phyloP scores from a whole-genome alignment of 2,888 invertebrate species.

The Drosophila sordidapex region DNA sequence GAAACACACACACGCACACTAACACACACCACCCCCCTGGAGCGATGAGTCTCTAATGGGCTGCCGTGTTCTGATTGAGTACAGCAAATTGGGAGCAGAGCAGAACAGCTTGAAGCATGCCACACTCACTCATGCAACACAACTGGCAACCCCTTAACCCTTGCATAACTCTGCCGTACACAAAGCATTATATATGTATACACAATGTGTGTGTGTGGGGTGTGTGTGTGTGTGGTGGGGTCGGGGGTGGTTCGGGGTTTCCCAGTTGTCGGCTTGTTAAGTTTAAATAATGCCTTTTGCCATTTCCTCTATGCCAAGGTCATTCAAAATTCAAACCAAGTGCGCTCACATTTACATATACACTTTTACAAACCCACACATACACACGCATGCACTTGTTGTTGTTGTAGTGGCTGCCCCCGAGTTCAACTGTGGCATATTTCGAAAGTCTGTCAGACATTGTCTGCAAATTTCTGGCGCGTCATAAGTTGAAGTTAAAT shows the following conservation, averaged over 20 bases:
- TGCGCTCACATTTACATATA: constrained; percentile 49
- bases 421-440: constrained; percentile 66
- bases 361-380: constrained; percentile 33
- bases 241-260: constrained; percentile 31
- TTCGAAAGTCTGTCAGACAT: constrained; percentile 67
- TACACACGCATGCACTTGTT: constrained; percentile 20
- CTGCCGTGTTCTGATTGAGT: constrained; percentile 81
- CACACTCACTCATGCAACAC: constrained; percentile 41
- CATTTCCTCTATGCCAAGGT: constrained; percentile 84
- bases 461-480: constrained; percentile 77
- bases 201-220: constrained; percentile 23
- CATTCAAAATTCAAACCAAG: constrained; percentile 85
- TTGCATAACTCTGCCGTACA: constrained; percentile 17
- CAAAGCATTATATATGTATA: constrained; percentile 3
- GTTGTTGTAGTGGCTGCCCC: constrained; percentile 40
- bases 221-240: constrained; percentile 6
- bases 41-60: constrained; percentile 71
- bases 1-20: constrained; percentile 42
- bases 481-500: constrained; percentile 78
- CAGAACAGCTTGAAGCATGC: constrained; percentile 48
- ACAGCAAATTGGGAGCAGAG: constrained; percentile 73
- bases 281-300: constrained; percentile 81
- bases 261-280: constrained; percentile 73
- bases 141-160: constrained; percentile 33
- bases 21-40: constrained; percentile 38